Evolutionary conservation across 2,113 vertebrate species (phyloP).

Genomic region (Nothobranchius kuhntae): DNA sequence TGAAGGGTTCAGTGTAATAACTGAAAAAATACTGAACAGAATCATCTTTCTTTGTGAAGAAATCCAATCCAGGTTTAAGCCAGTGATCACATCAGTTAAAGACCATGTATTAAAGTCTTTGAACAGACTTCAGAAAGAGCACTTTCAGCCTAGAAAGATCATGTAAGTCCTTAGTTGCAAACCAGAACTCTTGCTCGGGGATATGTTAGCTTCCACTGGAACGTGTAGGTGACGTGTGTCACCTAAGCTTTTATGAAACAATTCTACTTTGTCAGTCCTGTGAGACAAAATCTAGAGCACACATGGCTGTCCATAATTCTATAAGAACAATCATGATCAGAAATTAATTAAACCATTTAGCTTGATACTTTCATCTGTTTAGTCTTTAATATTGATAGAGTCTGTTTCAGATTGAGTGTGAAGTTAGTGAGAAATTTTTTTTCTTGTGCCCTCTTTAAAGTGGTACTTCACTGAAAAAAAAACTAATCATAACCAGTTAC

Average conservation of each 20-base stretch:
- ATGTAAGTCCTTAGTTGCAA: neutral
- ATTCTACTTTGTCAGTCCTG: conserved; percentile 49
- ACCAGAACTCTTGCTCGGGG: conserved; percentile 24
- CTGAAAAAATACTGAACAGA: conserved; percentile 15
- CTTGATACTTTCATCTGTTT: conserved; percentile 8
- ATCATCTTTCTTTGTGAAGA: conserved; percentile 1
- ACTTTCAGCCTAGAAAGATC: conserved; percentile 14
- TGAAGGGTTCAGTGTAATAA: conserved; percentile 10
- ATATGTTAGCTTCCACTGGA: conserved; percentile 38
- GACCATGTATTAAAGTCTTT: conserved; percentile 4
- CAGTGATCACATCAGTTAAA: conserved; percentile 12
- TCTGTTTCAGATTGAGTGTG: too few relatives aligned
- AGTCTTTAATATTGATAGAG: too few relatives aligned
- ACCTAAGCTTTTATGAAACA: conserved; percentile 27
- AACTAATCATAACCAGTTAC: too few relatives aligned
- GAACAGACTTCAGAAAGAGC: conserved; percentile 10
- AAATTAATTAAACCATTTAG: conserved; percentile 41
- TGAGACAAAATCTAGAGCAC: conserved; percentile 31
- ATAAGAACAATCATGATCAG: conserved; percentile 33
- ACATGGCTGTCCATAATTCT: conserved; percentile 37
- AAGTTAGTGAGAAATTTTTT: too few relatives aligned
- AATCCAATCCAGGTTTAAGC: neutral
- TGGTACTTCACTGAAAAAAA: too few relatives aligned
- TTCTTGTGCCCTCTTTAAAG: too few relatives aligned
- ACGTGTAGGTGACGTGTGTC: conserved; percentile 1